Percentiles rank a stretch among this genome's conserved stretches.
Evolutionary conservation across 37 sponge, comb jelly and placozoan species (phyloP).

Genomic region (Beroe ovata): DNA sequence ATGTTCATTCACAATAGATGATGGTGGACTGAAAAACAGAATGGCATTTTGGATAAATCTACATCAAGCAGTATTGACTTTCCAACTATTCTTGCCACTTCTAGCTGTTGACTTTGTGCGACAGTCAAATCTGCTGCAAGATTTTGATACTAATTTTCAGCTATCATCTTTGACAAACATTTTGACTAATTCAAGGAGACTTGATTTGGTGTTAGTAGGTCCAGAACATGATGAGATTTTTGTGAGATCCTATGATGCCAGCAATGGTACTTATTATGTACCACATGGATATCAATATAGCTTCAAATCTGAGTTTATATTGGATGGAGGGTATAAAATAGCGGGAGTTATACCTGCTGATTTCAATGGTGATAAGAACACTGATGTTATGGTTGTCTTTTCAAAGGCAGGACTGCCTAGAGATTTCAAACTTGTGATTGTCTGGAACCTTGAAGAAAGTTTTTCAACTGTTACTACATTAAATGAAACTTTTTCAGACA

Average conservation of each 20-base stretch:
- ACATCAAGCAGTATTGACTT: not conserved
- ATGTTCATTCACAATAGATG: too few relatives aligned
- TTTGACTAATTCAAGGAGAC: not conserved
- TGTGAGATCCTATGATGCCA: not conserved
- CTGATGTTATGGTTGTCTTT: constrained; percentile 51
- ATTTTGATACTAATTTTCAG: not conserved
- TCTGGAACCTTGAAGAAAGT: not conserved
- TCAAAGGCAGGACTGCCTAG: not conserved
- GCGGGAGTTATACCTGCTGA: constrained; percentile 1
- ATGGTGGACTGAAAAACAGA: too few relatives aligned
- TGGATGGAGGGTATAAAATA: not conserved
- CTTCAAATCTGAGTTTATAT: not conserved
- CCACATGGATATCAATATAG: not conserved
- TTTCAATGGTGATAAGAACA: constrained; percentile 5
- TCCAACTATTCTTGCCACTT: not conserved
- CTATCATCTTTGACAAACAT: constrained; percentile 16
- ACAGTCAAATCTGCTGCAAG: not conserved
- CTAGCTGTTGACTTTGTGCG: not conserved
- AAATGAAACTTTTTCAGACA: not conserved
- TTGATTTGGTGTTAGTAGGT: constrained; percentile 8
- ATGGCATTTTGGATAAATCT: not conserved
- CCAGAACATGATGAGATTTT: not conserved
- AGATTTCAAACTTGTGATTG: not conserved
- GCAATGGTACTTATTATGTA: not conserved
- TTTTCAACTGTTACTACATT: not conserved